Evolutionary conservation across 2,888 invertebrate genomes (phyloP), one percentile per base, ranked within the genome.

Genomic region (Agonum fuliginosum): DNA sequence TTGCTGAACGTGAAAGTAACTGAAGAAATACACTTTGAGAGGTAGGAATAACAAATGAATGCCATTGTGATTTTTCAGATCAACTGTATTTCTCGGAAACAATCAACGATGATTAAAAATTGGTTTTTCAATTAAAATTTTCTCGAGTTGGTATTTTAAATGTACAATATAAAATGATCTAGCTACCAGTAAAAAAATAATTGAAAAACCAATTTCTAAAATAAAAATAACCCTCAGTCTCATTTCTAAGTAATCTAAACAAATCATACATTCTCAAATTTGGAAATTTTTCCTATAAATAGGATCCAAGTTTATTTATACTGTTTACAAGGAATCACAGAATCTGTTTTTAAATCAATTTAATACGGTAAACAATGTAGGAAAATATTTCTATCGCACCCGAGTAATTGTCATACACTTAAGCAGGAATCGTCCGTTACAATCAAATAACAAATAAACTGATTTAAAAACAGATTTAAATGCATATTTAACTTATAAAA

Each of bases 391-490:
- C n/a, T 24, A 22, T 1, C 48, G 43, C 30, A 46, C 20, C 30
- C 48, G 71, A 71, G 24, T 20, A 48, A 0, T 2, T 48, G 48
- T n/a, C n/a, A n/a, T 20, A 48, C 10, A 48, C 12, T 41, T 3
- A n/a, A 41, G 5, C 14, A 5, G 0, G 4, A 43, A 14, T 3
- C 12, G 43, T 43, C 14, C 22, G 6, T 19, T 19, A 43, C 14
- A 22, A 27, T 46, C 27, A 22, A 3, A 27, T 24, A 3, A 43
- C 19, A 14, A 34, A 34, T 37, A 73, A 67, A 75, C 51, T 75
- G 75, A 67, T 75, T 62, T 74, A 65, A 74, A 74, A 65, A 74
- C 74, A 34, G 74, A 74, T 65, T 67, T 75, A 75, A 75, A 75
- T 75, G 75, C 75, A 67, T 12, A 14, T 37, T 65, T 37, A 62